Evolutionary conservation across 2,888 invertebrate genomes (phyloP).

Genomic region (Byasa hedistus): DNA sequence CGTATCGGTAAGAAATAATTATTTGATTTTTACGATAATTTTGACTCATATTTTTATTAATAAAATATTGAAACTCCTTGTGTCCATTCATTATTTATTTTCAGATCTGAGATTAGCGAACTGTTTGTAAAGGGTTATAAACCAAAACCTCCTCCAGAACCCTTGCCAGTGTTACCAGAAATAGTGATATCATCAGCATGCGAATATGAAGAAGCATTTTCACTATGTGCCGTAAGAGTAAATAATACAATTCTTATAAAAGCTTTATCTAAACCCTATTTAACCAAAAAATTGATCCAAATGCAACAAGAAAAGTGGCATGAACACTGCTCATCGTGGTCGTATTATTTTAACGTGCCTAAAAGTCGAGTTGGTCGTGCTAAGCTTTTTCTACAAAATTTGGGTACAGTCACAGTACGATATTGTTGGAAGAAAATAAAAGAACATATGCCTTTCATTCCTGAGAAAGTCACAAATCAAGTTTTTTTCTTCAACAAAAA

Average conservation of each 20-base stretch:
- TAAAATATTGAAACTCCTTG: too few relatives aligned
- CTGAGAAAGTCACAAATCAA: constrained; percentile 54
- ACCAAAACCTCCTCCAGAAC: constrained; percentile 50
- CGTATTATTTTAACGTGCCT: constrained; percentile 67
- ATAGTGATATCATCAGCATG: constrained; percentile 41
- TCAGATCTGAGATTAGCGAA: constrained; percentile 53
- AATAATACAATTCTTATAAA: constrained; percentile 62
- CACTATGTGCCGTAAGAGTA: constrained; percentile 60
- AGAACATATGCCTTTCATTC: constrained; percentile 51
- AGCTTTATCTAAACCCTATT: constrained; percentile 45
- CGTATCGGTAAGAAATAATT: constrained; percentile 50
- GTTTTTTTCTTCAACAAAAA: constrained; percentile 81
- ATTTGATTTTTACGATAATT: neutral
- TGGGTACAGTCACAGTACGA: constrained; percentile 69
- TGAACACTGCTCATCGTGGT: constrained; percentile 58
- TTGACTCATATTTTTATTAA: too few relatives aligned
- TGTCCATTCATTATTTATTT: constrained; percentile 34
- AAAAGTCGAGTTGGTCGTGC: constrained; percentile 54
- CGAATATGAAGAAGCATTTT: constrained; percentile 31
- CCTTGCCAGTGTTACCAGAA: constrained; percentile 47
- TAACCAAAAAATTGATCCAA: constrained; percentile 39
- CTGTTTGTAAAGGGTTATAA: constrained; percentile 59
- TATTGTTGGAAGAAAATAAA: constrained; percentile 74
- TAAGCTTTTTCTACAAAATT: constrained; percentile 68
- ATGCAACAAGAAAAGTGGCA: constrained; percentile 49